phyloP scores from a whole-genome alignment of 2,113 vertebrate species.

The Oryzias curvinotus region DNA sequence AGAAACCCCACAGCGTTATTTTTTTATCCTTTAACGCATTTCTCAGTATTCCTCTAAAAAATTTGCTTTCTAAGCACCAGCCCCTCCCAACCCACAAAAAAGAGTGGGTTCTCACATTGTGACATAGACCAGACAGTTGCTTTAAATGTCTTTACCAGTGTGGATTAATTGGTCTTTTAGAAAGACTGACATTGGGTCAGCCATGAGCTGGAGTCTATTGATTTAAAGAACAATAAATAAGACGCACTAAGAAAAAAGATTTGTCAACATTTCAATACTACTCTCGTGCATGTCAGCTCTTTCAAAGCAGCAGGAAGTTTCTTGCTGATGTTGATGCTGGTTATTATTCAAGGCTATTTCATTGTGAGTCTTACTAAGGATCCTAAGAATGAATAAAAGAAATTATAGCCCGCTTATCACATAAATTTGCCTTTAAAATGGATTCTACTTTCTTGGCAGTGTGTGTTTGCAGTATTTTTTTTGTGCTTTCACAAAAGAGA shows the following conservation, averaged over 20 bases:
- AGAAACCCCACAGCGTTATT: too few relatives aligned
- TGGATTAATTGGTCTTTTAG: conserved; percentile 45
- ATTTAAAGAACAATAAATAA: conserved; percentile 33
- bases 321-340: conserved; percentile 27
- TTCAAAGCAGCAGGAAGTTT: conserved; percentile 28
- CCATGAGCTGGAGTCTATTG: conserved; percentile 32
- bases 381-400: conserved; percentile 38
- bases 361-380: conserved; percentile 27
- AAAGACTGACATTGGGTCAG: conserved; percentile 34
- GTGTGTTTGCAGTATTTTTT: conserved; percentile 7
- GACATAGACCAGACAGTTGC: too few relatives aligned
- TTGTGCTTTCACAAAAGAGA: conserved; percentile 7
- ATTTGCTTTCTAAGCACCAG: too few relatives aligned
- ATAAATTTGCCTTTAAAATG: conserved; percentile 46
- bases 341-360: conserved; percentile 41
- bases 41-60: too few relatives aligned
- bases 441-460: conserved; percentile 14
- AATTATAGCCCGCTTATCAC: conserved; percentile 43
- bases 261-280: conserved; percentile 35
- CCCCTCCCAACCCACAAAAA: too few relatives aligned
- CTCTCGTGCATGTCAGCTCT: conserved; percentile 53
- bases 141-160: conserved; percentile 14
- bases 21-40: too few relatives aligned
- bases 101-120: too few relatives aligned
- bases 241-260: conserved; percentile 44